Evolutionary conservation across 2,888 invertebrate species (phyloP).

Genomic region (Unio pictorum): DNA sequence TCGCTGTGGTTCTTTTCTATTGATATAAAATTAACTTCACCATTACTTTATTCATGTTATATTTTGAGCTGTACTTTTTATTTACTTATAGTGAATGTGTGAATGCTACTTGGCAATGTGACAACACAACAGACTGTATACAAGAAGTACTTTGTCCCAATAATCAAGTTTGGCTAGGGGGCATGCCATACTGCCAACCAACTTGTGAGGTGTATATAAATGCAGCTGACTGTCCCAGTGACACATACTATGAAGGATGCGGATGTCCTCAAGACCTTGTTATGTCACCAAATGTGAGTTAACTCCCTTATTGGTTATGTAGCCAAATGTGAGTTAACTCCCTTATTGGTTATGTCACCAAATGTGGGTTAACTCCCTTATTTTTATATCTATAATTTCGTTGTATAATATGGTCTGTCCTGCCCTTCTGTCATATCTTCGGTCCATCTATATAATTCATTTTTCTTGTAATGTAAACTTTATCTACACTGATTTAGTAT

Average conservation of each 20-base stretch:
- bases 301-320: not conserved
- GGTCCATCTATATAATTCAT: no score
- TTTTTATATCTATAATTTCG: no score
- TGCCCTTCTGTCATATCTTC: no score
- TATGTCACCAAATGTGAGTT: slow-evolving; percentile 39
- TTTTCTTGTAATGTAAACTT: no score
- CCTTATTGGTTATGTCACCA: no score
- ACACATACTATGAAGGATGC: slow-evolving; percentile 34
- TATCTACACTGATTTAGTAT: no score
- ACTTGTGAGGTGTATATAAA: slow-evolving; percentile 25
- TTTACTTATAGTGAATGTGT: slow-evolving; percentile 23
- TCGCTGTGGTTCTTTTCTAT: slow-evolving; percentile 1
- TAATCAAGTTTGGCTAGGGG: slow-evolving; percentile 35
- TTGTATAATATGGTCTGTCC: not conserved
- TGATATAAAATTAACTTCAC: no score
- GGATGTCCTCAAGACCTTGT: slow-evolving; percentile 29
- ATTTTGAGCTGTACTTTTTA: not conserved
- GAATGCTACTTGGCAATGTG: slow-evolving; percentile 35
- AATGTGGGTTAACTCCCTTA: not conserved
- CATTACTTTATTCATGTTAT: no score
- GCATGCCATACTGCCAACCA: slow-evolving; percentile 23
- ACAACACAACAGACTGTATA: slow-evolving; percentile 23
- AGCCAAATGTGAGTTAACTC: not conserved
- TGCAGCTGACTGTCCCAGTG: slow-evolving; percentile 20
- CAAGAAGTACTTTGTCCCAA: slow-evolving; percentile 33